Evolutionary conservation across 2,797 vertebrate species (phyloP).

Genomic region (Remorina albescens): DNA sequence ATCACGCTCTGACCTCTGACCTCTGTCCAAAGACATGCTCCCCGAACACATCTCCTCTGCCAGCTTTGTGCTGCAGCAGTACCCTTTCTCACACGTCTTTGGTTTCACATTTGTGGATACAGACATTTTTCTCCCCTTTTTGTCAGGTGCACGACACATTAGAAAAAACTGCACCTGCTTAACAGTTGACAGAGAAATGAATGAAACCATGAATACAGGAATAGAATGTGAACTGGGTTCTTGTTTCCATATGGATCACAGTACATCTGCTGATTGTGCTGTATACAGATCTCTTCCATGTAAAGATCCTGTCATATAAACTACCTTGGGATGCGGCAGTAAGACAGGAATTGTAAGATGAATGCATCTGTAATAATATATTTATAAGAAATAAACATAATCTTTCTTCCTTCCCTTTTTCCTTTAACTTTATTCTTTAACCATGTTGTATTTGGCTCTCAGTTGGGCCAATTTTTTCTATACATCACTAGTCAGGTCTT

Average conservation of each 20-base stretch:
- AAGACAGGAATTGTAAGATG: no score
- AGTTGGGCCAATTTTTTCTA: no score
- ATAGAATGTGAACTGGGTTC: no score
- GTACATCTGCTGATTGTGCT: neutral
- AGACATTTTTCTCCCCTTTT: constrained; percentile 17
- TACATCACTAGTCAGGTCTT: no score
- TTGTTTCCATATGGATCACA: no score
- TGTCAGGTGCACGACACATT: constrained; percentile 11
- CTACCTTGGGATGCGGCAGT: neutral
- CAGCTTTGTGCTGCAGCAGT: constrained; percentile 12
- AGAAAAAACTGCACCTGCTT: neutral
- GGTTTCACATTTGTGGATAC: constrained; percentile 36
- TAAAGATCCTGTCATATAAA: neutral
- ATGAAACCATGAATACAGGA: no score
- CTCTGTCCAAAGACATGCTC: constrained; percentile 27
- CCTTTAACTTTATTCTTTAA: no score
- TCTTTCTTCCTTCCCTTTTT: no score
- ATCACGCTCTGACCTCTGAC: constrained; percentile 42
- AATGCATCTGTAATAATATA: neutral
- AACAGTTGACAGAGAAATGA: no score
- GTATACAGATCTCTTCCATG: neutral
- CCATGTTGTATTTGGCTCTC: no score
- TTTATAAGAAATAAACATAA: no score
- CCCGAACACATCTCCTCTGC: constrained; percentile 16
- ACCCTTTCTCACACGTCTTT: constrained; percentile 58